Evolutionary conservation across 2,113 vertebrate species (phyloP), one percentile per base, ranked within the genome.

Genomic region (Nicator chloris): DNA sequence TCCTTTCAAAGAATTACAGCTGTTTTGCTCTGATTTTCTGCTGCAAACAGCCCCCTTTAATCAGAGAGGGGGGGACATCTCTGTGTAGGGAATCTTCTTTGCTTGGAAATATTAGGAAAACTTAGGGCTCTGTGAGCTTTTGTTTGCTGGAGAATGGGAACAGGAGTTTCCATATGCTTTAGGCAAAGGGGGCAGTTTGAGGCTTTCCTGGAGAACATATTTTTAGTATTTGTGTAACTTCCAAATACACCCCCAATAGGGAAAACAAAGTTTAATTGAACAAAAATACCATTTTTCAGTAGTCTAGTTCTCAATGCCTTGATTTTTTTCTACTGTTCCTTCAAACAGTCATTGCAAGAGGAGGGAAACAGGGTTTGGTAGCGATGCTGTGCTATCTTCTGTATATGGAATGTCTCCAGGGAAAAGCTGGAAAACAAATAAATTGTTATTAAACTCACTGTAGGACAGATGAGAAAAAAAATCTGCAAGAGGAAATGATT

Each of bases 1-100:
- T 97, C 83, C 94, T 96, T 94, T 95, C 92, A 97, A 87, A 96
- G 91, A 93, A 86, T 64, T 95, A 81, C 95, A 96, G 94, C 96
- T 96, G 94, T 64, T 92, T 83, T 63, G 91, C 88, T 94, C 72
- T 78, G 71, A 88, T 92, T 94, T 93, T 83, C 72, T 76, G 76
- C 68, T 80, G 10, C 71, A 86, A 94, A 92, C 76, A 77, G 64
- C 6, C 2, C 76, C 72, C 56, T 88, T 73, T 51, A 70, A 54
- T 86, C 3, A 1, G 75, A 23, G 61, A 2, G 30, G 8, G 12
- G 2, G 33, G n/a, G 6, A 14, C 5, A 40, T 63, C 35, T 77
- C 66, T 59, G 33, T 31, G 13, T 23, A 80, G 85, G 39, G 71
- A 42, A 65, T 86, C 80, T 71, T 68, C n/a, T 82, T 57, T 82